These are phyloP conservation scores for Crenuchus spilurus DNA, from an alignment of 2,797 vertebrate species.

Conservation along the genomic window DNA sequence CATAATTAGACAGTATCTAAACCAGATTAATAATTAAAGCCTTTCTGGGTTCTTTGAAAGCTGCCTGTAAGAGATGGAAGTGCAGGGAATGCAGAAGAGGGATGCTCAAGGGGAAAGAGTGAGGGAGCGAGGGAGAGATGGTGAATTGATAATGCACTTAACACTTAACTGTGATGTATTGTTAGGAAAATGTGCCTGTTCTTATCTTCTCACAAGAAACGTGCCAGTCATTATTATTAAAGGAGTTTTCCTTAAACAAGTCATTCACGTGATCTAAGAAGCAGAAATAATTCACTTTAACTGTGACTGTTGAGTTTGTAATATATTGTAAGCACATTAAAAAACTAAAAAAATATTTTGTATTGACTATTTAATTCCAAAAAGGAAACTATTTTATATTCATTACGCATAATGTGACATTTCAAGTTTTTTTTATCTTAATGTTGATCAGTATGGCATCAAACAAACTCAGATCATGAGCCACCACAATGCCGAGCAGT, in stretches of 20 bases:
- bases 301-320: too few species aligned
- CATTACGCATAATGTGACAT: too few species aligned
- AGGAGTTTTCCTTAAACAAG: background rate
- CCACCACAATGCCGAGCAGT: constrained; percentile 12
- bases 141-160: constrained; percentile 5
- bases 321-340: too few species aligned
- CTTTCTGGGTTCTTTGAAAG: constrained; percentile 40
- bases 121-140: background rate
- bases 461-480: constrained; percentile 37
- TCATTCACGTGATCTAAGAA: background rate
- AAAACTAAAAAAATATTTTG: too few species aligned
- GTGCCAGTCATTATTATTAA: background rate
- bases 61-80: constrained; percentile 37
- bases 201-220: background rate
- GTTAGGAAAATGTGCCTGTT: background rate
- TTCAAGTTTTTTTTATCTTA: too few species aligned
- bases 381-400: too few species aligned
- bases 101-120: background rate
- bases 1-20: constrained; percentile 47
- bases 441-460: too few species aligned
- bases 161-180: background rate
- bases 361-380: too few species aligned
- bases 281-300: too few species aligned
- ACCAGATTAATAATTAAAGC: constrained; percentile 52
- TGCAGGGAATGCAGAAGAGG: constrained; percentile 24